Evolutionary conservation across 2,888 invertebrate genomes (phyloP), one percentile per base, ranked within the genome.

Genomic region (Plebejus melissa): DNA sequence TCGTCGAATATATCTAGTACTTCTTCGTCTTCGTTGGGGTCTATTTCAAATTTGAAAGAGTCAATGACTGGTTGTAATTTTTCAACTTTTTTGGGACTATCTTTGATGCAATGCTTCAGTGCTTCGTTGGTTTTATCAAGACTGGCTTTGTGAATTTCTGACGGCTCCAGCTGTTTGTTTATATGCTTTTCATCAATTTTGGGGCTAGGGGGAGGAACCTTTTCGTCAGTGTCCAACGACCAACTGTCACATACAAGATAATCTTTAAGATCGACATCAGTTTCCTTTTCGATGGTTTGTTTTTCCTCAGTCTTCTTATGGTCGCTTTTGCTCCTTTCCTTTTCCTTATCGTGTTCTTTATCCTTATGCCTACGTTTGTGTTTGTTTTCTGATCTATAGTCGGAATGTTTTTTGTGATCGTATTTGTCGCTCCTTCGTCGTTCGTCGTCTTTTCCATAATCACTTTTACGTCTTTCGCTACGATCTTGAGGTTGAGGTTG

Each of bases 211-310:
- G 80, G 83, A 57, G 80, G 83, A 6, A 81, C 84, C 81, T 88
- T 91, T 3, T 91, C 91, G 13, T 93, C 93, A 72, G 89, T 91
- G 46, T 93, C 93, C 22, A 90, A 80, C 4, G 94, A 93, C 94
- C 94, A 94, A 79, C 93, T 94, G 76, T 94, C 94, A 77, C 94
- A 94, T 16, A 94, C 86, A 69, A 94, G 83, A 78, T 88, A 93
- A 81, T 93, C 94, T 77, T 84, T 89, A 16, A 93, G 83, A 81
- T 90, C 86, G 0, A 91, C 88, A 74, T 90, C 86, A 13, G 91
- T 83, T 80, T 91, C 94, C 76, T 82, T 84, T 4, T 80, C 81
- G 28, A 74, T 4, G n/a, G 81, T 80, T 74, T 80, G 78, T 11
- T 57, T 58, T 41, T 82, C 79, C 69, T 77, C 75, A 6, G 41